These are phyloP conservation scores for Alviniconcha marisindica DNA, from an alignment of 1,140 invertebrate genomes.

Conservation along the genomic window DNA sequence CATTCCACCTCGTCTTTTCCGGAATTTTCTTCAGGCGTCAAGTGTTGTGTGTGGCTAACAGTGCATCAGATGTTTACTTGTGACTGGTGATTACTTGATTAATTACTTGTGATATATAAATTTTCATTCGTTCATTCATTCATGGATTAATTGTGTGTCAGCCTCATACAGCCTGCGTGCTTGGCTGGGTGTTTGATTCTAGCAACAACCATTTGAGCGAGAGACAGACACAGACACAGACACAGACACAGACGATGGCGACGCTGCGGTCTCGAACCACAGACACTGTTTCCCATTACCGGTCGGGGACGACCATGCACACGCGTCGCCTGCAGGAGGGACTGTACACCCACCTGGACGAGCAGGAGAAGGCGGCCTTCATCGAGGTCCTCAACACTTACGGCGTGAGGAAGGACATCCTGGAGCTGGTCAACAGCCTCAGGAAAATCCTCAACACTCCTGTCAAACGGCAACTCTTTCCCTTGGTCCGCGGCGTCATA, in stretches of 20 bases:
- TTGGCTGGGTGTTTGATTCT: no score
- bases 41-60: no score
- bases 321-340: constrained; percentile 59
- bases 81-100: no score
- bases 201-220: no score
- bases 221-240: no score
- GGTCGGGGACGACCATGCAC: constrained; percentile 47
- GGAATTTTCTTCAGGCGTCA: no score
- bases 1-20: no score
- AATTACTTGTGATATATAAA: no score
- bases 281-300: constrained; percentile 9
- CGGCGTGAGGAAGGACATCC: constrained; percentile 53
- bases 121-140: no score
- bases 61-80: no score
- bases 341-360: constrained; percentile 55
- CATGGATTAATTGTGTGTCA: no score
- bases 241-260: constrained; percentile 45
- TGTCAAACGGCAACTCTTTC: constrained; percentile 59
- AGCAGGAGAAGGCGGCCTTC: constrained; percentile 55
- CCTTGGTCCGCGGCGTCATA: constrained; percentile 57
- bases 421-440: constrained; percentile 56
- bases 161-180: no score
- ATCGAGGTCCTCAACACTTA: constrained; percentile 60
- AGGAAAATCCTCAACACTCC: constrained; percentile 59
- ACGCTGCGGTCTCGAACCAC: constrained; percentile 18